Conservation (phyloP, 2,888 invertebrate species). For the Drosophila pullipes region DNA sequence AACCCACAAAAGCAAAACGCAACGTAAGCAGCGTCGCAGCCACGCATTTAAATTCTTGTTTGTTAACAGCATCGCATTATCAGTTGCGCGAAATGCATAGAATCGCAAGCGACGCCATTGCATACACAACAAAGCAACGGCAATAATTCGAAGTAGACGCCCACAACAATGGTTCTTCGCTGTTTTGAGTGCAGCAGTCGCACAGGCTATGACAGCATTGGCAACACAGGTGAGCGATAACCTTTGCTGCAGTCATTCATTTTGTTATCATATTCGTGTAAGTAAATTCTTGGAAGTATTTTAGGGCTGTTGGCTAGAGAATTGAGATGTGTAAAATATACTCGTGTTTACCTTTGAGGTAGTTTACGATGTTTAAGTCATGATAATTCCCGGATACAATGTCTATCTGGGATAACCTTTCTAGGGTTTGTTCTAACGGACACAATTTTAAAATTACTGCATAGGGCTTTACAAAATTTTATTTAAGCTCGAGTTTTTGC, state of each 20-base stretch:
- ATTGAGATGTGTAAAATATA: background rate
- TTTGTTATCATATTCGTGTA: background rate
- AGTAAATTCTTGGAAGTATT: background rate
- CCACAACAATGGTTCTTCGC: constrained; percentile 50
- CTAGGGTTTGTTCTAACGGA: background rate
- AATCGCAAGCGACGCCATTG: constrained; percentile 12
- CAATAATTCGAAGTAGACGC: background rate
- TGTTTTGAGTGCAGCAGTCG: constrained; percentile 78
- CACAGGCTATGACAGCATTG: constrained; percentile 85
- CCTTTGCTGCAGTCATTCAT: background rate
- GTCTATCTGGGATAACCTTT: background rate
- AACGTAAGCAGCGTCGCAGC: constrained; percentile 49
- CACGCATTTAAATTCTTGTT: constrained; percentile 3
- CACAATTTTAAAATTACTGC: background rate
- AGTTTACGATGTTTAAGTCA: background rate
- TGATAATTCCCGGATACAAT: background rate
- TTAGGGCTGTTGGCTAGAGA: background rate
- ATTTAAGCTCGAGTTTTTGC: background rate
- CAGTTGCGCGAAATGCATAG: constrained; percentile 38
- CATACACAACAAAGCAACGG: constrained; percentile 8
- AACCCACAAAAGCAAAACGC: constrained; percentile 33
- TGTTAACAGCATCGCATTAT: constrained; percentile 10
- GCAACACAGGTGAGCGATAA: constrained; percentile 55
- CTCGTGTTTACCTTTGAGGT: background rate
- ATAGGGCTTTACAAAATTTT: background rate